phyloP scores from a whole-genome alignment of 1,140 invertebrate genomes.

The Zaprionus lachaisei region DNA sequence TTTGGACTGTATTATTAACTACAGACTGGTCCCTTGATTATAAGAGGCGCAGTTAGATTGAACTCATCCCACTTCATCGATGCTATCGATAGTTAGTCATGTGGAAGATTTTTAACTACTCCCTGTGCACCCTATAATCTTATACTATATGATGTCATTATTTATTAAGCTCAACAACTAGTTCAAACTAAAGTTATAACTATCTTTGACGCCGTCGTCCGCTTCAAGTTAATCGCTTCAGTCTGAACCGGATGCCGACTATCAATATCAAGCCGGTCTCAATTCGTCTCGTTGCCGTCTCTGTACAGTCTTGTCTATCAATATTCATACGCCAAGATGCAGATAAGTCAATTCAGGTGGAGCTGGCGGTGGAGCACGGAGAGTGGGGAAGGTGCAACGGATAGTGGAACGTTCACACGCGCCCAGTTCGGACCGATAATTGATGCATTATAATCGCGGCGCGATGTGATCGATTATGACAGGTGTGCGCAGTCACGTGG shows the following conservation, averaged over 20 bases:
- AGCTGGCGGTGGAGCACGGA: neutral
- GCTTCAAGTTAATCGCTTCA: neutral
- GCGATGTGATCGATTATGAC: constrained; percentile 75
- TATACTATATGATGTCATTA: neutral
- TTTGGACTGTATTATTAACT: neutral
- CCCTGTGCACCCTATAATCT: neutral
- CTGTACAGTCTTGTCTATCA: constrained; percentile 23
- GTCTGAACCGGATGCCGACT: constrained; percentile 7
- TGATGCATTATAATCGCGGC: constrained; percentile 74
- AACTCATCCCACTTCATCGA: neutral
- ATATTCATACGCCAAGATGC: neutral
- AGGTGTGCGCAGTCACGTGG: constrained; percentile 74
- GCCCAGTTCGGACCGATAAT: constrained; percentile 62
- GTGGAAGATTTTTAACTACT: neutral
- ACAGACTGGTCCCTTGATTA: neutral
- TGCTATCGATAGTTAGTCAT: neutral
- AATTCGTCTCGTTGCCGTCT: neutral
- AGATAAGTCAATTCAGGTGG: constrained; percentile 12
- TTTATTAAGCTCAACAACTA: neutral
- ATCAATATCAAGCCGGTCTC: constrained; percentile 19
- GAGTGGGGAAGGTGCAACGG: neutral
- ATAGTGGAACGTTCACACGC: constrained; percentile 61
- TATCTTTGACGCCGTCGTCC: neutral
- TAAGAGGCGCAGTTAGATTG: neutral
- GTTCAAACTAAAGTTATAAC: constrained; percentile 4